A percentile compares a stretch with the other conserved stretches of the same genome.
These are phyloP conservation scores for Thunnus thynnus DNA, from an alignment of 2,113 vertebrate species.

Conservation along the genomic window DNA sequence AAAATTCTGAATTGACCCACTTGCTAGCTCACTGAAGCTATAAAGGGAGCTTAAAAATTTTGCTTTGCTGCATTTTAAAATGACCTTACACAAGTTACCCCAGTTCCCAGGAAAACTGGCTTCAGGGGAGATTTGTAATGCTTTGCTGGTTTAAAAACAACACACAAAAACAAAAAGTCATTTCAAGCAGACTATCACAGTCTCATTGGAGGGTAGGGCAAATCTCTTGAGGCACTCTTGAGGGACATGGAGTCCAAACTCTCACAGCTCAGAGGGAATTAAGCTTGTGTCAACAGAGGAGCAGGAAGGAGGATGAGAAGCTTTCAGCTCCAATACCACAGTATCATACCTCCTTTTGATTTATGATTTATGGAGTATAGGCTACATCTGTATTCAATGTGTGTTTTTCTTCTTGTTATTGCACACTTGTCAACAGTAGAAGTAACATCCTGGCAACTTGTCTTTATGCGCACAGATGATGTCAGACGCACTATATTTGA, in stretches of 20 bases:
- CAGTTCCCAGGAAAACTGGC: neutral
- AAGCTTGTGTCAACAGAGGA: conserved; percentile 68
- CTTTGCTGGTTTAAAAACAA: neutral
- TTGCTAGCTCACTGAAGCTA: neutral
- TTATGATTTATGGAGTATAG: too few species aligned
- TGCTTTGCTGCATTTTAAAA: neutral
- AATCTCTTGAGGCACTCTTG: neutral
- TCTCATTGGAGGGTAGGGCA: neutral
- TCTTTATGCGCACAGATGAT: neutral
- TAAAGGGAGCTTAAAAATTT: neutral
- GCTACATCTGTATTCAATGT: neutral
- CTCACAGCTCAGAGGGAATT: conserved; percentile 74
- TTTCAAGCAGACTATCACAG: neutral
- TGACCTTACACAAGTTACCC: neutral
- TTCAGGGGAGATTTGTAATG: neutral
- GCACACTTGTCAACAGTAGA: neutral
- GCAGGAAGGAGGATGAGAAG: neutral
- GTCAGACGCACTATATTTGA: too few species aligned
- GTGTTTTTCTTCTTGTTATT: neutral
- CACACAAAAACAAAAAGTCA: neutral
- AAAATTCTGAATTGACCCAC: too few species aligned
- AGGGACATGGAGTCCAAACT: conserved; percentile 22
- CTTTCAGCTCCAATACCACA: neutral
- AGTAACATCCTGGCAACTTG: neutral
- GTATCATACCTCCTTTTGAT: neutral